A percentile compares a stretch with the other conserved stretches of the same genome.
Evolutionary conservation across 2,113 vertebrate species (phyloP).

Genomic region (Dermatemys mawii): DNA sequence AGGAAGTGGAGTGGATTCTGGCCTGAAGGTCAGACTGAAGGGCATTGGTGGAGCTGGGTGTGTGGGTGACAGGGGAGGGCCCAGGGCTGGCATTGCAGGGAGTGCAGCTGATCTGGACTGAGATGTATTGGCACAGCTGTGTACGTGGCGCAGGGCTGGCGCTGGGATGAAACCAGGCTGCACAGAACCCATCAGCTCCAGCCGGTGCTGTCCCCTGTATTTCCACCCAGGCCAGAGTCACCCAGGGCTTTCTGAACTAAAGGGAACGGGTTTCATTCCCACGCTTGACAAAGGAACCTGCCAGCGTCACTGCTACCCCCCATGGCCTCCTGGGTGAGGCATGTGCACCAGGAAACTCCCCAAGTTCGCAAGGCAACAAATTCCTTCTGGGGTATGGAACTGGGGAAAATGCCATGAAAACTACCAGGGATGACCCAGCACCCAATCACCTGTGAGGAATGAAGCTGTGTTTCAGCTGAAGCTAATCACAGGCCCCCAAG

Average conservation of each 20-base stretch:
- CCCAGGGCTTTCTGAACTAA: not conserved
- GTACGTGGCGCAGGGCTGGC: too few species aligned
- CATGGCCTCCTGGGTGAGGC: not conserved
- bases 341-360: not conserved
- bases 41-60: too few species aligned
- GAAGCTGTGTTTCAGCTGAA: conserved; percentile 55
- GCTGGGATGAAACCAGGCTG: not conserved
- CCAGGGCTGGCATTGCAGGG: not conserved
- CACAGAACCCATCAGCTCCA: not conserved
- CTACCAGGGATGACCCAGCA: rapidly evolving
- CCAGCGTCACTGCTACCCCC: not conserved
- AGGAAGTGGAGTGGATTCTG: too few species aligned
- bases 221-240: not conserved
- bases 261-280: not conserved
- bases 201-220: not conserved
- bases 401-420: not conserved
- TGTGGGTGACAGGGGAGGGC: not conserved
- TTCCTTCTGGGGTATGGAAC: not conserved
- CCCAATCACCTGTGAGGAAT: conserved; percentile 32
- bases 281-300: not conserved
- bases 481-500: conserved; percentile 58
- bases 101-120: too few species aligned
- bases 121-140: not conserved
- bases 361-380: not conserved
- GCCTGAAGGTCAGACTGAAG: not conserved